Evolutionary conservation across 37 sponge, comb jelly and placozoan species (phyloP), one percentile per base, ranked within the genome.

Genomic region (Chondrilla cf. caribensis): DNA sequence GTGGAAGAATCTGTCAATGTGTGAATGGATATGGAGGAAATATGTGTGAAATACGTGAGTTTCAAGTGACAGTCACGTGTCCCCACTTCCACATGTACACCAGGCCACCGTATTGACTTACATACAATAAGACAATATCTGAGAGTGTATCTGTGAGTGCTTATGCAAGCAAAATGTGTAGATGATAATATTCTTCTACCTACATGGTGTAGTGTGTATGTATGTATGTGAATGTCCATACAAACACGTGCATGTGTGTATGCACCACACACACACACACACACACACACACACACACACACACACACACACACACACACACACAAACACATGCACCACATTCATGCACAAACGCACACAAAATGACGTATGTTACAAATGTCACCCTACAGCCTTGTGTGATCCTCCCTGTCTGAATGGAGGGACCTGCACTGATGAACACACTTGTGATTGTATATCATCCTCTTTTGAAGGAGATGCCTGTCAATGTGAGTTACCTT

Each of bases 1-100:
- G 29, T 1, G 35, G 35, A 2, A 29, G 68, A 33, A 67, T 33
- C 32, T 67, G 68, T 29, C 68, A 67, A 33, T 67, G 68, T 4
- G 31, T 31, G 32, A 17, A 67, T 1, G 68, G 68, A 1, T 67
- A 67, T 4, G 4, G 15, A 67, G 68, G 68, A 1, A 3, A 67
- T 4, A 26, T 17, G 31, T 67, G 68, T 67, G 68, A 33, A 67
- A 29, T 67, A 33, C 68, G 68, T 67, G 35, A 67, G 68, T 67
- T 22, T 4, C 25, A 26, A 19, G 64, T 47, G 51, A 47, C 51
- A 11, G 51, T 47, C 51, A 47, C 51, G 1, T 39, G 42, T n/a
- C n/a, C n/a, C n/a, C n/a, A n/a, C n/a, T n/a, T n/a, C n/a, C n/a
- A n/a, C n/a, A n/a, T n/a, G n/a, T n/a, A n/a, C n/a, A n/a, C n/a